Evolutionary conservation across 2,888 invertebrate genomes (phyloP).

Genomic region (Caenorhabditis angaria): DNA sequence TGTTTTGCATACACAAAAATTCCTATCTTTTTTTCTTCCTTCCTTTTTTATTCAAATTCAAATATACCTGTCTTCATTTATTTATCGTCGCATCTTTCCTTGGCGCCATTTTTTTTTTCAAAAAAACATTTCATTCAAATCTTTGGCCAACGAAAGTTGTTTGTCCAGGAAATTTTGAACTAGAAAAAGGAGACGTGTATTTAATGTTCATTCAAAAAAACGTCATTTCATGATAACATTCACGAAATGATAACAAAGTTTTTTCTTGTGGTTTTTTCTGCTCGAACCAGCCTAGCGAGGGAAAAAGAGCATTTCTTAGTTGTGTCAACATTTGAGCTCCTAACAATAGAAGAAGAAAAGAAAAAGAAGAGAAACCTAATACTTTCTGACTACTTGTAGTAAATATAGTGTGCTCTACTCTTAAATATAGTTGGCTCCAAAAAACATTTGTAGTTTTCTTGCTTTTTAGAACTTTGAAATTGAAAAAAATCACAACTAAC

Average conservation of each 20-base stretch:
- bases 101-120: not conserved
- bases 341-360: not conserved
- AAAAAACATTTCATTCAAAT: no score
- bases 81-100: not conserved
- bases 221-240: no score
- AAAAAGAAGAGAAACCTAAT: not conserved
- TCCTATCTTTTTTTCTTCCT: not conserved
- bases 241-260: not conserved
- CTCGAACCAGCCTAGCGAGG: not conserved
- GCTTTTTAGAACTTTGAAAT: slow-evolving; percentile 7
- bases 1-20: not conserved
- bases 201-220: no score
- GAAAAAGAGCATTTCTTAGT: not conserved
- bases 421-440: no score
- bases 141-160: no score
- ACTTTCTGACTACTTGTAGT: not conserved
- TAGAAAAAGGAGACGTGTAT: no score
- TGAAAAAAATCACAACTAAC: no score
- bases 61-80: slow-evolving; percentile 1
- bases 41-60: not conserved
- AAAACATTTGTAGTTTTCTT: not conserved
- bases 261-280: not conserved
- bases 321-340: not conserved
- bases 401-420: not conserved
- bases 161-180: no score